These are phyloP conservation scores for Homarus americanus DNA, from an alignment of 1,140 invertebrate genomes.

Conservation along the genomic window DNA sequence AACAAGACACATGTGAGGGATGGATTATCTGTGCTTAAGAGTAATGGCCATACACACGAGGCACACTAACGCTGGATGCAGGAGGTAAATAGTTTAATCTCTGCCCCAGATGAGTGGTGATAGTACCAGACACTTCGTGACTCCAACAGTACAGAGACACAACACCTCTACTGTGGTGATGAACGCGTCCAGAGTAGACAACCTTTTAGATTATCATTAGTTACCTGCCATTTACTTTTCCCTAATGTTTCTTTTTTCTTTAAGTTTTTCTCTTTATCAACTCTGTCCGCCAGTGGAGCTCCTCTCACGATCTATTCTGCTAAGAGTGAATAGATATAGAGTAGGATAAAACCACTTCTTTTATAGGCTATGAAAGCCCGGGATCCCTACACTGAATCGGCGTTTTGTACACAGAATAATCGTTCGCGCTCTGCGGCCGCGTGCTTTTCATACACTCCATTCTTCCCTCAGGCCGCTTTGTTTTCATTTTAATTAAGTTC, in stretches of 20 bases:
- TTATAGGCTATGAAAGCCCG: too few species aligned
- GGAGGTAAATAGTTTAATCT: neutral
- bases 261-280: too few species aligned
- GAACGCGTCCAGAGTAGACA: neutral
- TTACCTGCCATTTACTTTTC: neutral
- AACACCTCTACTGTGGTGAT: neutral
- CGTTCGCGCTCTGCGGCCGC: too few species aligned
- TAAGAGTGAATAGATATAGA: too few species aligned
- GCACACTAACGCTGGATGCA: neutral
- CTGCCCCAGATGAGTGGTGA: neutral
- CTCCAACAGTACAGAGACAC: neutral
- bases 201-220: neutral
- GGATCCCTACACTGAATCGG: too few species aligned
- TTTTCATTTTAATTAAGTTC: too few species aligned
- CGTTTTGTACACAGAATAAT: too few species aligned
- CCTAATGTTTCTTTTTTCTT: neutral
- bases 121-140: neutral
- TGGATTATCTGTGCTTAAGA: neutral
- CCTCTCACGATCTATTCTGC: too few species aligned
- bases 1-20: neutral
- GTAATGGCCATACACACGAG: neutral
- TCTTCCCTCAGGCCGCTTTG: too few species aligned
- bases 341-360: too few species aligned
- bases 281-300: too few species aligned
- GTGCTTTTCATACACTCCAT: too few species aligned